These are phyloP conservation scores for Drosophila bocqueti DNA, from an alignment of 1,140 invertebrate genomes.

Conservation along the genomic window DNA sequence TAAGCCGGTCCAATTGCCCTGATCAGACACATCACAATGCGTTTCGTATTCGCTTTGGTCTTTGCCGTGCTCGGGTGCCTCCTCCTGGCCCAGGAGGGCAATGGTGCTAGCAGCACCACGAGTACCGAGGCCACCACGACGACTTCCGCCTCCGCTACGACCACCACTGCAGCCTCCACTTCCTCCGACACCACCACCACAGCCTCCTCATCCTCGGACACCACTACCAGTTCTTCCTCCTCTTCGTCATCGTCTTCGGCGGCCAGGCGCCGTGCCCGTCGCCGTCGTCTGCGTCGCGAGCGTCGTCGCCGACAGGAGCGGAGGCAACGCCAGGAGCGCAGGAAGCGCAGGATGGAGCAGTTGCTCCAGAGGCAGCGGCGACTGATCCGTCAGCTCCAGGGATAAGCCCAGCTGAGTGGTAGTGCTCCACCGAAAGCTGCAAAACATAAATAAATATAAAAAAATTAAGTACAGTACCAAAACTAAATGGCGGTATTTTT, in stretches of 20 bases:
- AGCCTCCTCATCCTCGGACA: slow-evolving; percentile 3
- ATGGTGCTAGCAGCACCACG: neutral
- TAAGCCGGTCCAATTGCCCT: neutral
- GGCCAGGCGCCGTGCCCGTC: slow-evolving; percentile 30
- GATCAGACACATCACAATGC: slow-evolving; percentile 22
- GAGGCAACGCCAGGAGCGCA: slow-evolving; percentile 16
- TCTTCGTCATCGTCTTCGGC: slow-evolving; percentile 14
- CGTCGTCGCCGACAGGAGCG: slow-evolving; percentile 32
- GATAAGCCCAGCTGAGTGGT: slow-evolving; percentile 6
- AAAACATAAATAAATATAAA: slow-evolving; percentile 1
- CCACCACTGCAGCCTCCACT: neutral
- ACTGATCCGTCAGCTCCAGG: slow-evolving; percentile 20
- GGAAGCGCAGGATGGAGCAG: slow-evolving; percentile 18
- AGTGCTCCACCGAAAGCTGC: neutral
- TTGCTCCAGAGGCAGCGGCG: slow-evolving; percentile 14
- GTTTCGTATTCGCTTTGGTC: slow-evolving; percentile 20
- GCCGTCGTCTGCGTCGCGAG: slow-evolving; percentile 28
- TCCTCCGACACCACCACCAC: slow-evolving; percentile 7
- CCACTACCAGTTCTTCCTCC: slow-evolving; percentile 1
- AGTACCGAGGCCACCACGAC: slow-evolving; percentile 12
- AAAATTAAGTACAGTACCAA: neutral
- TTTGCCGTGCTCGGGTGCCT: slow-evolving; percentile 28
- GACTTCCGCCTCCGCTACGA: slow-evolving; percentile 5
- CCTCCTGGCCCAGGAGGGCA: slow-evolving; percentile 16
- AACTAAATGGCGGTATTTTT: neutral